phyloP scores from a whole-genome alignment of 1,140 invertebrate species.

The Rhyzopertha dominica region DNA sequence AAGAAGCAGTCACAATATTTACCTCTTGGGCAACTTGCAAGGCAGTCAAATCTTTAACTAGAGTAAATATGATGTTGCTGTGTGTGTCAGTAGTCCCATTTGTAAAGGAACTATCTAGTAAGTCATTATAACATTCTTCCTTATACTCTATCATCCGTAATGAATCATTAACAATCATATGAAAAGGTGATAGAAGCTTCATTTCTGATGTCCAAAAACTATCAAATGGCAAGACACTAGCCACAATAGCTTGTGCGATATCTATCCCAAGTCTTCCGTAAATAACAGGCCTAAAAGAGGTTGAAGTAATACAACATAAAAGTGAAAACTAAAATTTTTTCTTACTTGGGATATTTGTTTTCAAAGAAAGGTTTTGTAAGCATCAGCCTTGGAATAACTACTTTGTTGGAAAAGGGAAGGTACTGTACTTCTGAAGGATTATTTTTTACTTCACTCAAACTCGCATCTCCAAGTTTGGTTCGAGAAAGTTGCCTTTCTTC shows the following conservation, averaged over 20 bases:
- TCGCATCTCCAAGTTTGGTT: conserved; percentile 19
- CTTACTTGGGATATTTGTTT: conserved; percentile 45
- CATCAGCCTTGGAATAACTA: conserved; percentile 47
- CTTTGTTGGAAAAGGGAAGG: conserved; percentile 45
- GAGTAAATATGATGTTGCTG: too few relatives aligned
- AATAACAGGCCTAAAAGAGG: conserved; percentile 43
- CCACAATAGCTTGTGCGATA: conserved; percentile 46
- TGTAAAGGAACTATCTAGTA: too few relatives aligned
- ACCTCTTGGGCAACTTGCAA: conserved; percentile 33
- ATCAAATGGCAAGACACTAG: conserved; percentile 43
- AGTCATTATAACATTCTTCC: too few relatives aligned
- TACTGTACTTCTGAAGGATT: conserved; percentile 39
- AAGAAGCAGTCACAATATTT: conserved; percentile 19
- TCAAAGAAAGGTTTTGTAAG: conserved; percentile 44
- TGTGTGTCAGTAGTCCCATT: too few relatives aligned
- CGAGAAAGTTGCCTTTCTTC: conserved; percentile 25
- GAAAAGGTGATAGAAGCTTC: conserved; percentile 41
- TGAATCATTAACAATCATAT: conserved; percentile 35
- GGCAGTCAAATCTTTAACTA: conserved; percentile 29
- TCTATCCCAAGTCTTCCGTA: conserved; percentile 50
- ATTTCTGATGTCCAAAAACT: conserved; percentile 46
- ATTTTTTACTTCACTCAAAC: conserved; percentile 36
- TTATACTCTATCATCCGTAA: conserved; percentile 19
- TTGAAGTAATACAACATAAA: conserved; percentile 14
- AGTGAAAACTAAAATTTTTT: conserved; percentile 8